These are phyloP conservation scores for Bombus polaris DNA, from an alignment of 1,140 invertebrate genomes.

Conservation along the genomic window DNA sequence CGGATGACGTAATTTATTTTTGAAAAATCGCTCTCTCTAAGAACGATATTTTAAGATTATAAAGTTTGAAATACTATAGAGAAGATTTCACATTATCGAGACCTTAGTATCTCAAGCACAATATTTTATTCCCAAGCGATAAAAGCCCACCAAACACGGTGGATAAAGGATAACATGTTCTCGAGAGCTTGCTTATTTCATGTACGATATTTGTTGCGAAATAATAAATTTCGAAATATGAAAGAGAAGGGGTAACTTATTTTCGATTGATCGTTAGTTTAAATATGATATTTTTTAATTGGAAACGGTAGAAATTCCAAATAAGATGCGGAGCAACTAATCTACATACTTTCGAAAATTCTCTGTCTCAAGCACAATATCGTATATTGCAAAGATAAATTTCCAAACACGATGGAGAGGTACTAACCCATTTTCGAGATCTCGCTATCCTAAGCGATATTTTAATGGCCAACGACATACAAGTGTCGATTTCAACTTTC, in stretches of 20 bases:
- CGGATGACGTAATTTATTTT: too few relatives aligned
- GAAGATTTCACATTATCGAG: not conserved
- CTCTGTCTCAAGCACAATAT: too few relatives aligned
- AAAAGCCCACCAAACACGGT: not conserved
- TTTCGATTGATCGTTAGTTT: not conserved
- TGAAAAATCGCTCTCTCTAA: too few relatives aligned
- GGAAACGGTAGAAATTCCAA: not conserved
- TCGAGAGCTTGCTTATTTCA: not conserved
- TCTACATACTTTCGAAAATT: not conserved
- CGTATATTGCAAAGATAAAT: not conserved
- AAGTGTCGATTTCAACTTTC: slow-evolving; percentile 29
- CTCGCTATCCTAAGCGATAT: not conserved
- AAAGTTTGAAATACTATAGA: not conserved
- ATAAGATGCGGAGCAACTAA: not conserved
- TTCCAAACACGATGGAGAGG: not conserved
- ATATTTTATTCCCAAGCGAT: not conserved
- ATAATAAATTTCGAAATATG: not conserved
- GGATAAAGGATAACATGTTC: too few relatives aligned
- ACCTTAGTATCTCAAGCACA: not conserved
- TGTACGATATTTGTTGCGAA: not conserved
- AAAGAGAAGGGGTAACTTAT: not conserved
- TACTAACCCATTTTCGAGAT: not conserved
- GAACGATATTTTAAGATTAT: not conserved
- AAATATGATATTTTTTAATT: not conserved
- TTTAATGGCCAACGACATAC: not conserved